Base-by-base conservation (phyloP, 2,888 invertebrate species). In the Stenodera caucasica region DNA sequence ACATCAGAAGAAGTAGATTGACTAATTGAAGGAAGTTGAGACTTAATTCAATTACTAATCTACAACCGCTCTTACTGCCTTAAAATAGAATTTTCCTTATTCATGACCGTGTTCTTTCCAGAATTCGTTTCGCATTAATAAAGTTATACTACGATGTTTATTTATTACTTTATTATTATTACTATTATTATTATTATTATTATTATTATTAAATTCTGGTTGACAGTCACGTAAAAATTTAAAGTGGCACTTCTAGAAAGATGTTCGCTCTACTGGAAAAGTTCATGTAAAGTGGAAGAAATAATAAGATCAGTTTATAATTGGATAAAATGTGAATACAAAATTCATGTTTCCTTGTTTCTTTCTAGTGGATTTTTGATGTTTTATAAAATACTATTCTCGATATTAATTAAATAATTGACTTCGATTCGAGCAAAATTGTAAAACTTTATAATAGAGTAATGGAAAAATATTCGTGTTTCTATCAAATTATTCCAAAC, bases 101-200 rank as follows among this genome's bases (percentile, higher is more conserved):
- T 23, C 23, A 45, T 21, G 2, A 18, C 45, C 21, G 12, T 18
- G 21, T 18, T 45, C 45, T 45, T 45, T 23, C 8, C 21, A 21
- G 23, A 45, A 45, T 45, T 45, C 45, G 45, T 45, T 45, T 12
- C 45, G 7, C 45, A 45, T 45, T 45, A 45, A 45, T 45, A 45
- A 21, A 21, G 45, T 18, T 21, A 45, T 11, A 21, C 45, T 37
- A 26, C 4, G 26, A 26, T 26, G 23, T 21, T 21, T 45, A 21
- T 23, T 45, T 45, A 45, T 45, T 45, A n/a, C n/a, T 2, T 26
- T 26, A 9, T n/a, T n/a, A n/a, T n/a, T n/a, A n/a, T n/a, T n/a
- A n/a, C n/a, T n/a, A n/a, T n/a, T n/a, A n/a, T n/a, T n/a, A n/a
- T n/a, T n/a, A n/a, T n/a, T n/a, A n/a, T n/a, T n/a, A n/a, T n/a